phyloP scores from a whole-genome alignment of 2,888 invertebrate genomes.

The Aspidiotus rigidus region DNA sequence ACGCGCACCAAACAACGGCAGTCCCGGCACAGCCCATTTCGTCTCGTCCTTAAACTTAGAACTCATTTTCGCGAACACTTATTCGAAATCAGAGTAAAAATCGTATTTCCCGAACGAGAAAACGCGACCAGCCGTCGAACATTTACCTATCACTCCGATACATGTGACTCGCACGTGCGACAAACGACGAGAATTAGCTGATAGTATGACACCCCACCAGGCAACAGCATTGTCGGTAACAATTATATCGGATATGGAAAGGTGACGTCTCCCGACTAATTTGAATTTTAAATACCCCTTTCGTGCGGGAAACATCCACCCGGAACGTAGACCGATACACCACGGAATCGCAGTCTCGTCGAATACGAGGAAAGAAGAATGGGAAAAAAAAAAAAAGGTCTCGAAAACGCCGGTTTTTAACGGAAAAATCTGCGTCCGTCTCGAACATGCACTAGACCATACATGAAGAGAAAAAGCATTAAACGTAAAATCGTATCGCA shows the following conservation, averaged over 20 bases:
- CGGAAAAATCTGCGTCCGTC: conserved; percentile 23
- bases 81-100: background rate
- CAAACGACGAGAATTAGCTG: conserved; percentile 2
- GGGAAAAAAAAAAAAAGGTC: conserved; percentile 18
- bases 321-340: too few species aligned
- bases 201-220: background rate
- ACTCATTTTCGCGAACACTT: background rate
- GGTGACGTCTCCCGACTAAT: too few species aligned
- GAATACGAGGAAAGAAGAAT: conserved; percentile 6
- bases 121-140: background rate
- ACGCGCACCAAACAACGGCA: conserved; percentile 53
- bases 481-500: conserved; percentile 31
- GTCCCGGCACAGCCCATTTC: conserved; percentile 57
- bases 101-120: background rate
- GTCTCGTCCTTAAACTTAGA: conserved; percentile 42
- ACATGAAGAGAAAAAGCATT: conserved; percentile 15
- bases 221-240: too few species aligned
- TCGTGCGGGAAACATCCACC: too few species aligned
- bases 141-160: background rate
- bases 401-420: conserved; percentile 15
- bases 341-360: too few species aligned
- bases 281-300: too few species aligned
- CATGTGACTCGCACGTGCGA: conserved; percentile 1
- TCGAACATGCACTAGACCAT: conserved; percentile 20
- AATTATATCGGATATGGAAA: too few species aligned